phyloP scores from a whole-genome alignment of 2,113 vertebrate species.

The Hyperopisus bebe region DNA sequence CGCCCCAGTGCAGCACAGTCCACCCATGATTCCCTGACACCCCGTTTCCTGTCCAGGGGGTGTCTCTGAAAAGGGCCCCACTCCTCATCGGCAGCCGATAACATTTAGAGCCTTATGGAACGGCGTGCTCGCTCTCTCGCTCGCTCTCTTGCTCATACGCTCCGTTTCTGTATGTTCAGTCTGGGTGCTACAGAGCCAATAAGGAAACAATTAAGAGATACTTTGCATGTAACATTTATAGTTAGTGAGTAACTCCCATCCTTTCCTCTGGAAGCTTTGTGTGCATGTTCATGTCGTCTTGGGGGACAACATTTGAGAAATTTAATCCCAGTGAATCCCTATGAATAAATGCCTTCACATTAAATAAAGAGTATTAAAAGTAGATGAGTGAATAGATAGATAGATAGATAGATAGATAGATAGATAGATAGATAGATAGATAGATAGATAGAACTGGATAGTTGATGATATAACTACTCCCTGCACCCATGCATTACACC shows the following conservation, averaged over 20 bases:
- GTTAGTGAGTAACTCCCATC: not conserved
- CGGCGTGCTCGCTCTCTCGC: not conserved
- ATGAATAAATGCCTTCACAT: not conserved
- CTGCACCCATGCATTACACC: too few species aligned
- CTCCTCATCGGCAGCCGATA: not conserved
- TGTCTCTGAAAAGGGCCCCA: not conserved
- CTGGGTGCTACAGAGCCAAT: not conserved
- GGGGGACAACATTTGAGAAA: not conserved
- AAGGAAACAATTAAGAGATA: not conserved
- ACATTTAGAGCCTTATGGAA: not conserved
- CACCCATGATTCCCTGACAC: constrained; percentile 17
- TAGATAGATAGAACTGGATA: too few species aligned
- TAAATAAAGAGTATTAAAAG: not conserved
- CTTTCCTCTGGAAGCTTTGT: not conserved
- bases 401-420: not conserved
- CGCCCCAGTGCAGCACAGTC: not conserved
- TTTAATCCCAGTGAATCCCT: not conserved
- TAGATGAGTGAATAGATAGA: not conserved
- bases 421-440: too few species aligned
- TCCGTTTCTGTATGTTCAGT: not conserved
- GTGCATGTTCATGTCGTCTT: not conserved
- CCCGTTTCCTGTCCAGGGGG: not conserved
- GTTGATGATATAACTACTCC: too few species aligned
- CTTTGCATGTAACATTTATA: not conserved
- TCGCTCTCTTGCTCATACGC: not conserved